phyloP scores from a whole-genome alignment of 2,113 vertebrate species.

The Formicarius rufipectus region DNA sequence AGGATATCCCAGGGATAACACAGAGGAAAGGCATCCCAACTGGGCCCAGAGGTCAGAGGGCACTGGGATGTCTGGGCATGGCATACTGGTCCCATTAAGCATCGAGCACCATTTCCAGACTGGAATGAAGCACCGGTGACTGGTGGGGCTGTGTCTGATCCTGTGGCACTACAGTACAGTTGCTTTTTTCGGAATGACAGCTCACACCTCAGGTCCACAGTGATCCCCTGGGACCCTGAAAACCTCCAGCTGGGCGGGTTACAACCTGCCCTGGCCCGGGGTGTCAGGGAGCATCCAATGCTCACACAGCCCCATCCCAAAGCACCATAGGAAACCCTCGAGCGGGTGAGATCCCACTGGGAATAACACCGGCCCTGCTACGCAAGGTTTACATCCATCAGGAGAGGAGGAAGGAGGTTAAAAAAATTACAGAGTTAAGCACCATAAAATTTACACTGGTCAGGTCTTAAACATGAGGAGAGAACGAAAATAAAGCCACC shows the following conservation, averaged over 20 bases:
- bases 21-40: not conserved
- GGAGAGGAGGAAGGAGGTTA: conserved; percentile 9
- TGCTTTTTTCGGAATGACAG: not conserved
- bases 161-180: not conserved
- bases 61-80: not conserved
- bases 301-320: not conserved
- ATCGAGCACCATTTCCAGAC: conserved; percentile 52
- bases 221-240: not conserved
- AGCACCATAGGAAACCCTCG: conserved; percentile 32
- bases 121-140: not conserved
- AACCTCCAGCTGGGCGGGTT: not conserved
- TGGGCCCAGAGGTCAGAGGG: not conserved
- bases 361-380: not conserved
- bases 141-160: not conserved
- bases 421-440: conserved; percentile 54
- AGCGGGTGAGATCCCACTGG: not conserved
- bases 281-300: not conserved
- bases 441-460: conserved; percentile 70
- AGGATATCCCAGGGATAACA: not conserved
- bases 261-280: not conserved
- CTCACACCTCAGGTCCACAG: not conserved
- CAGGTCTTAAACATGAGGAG: conserved; percentile 47
- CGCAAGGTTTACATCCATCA: not conserved
- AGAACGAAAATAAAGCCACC: conserved; percentile 24
- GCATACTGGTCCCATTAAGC: not conserved